These are phyloP conservation scores for Bufo gargarizans DNA, from an alignment of 2,113 vertebrate genomes.

Conservation along the genomic window DNA sequence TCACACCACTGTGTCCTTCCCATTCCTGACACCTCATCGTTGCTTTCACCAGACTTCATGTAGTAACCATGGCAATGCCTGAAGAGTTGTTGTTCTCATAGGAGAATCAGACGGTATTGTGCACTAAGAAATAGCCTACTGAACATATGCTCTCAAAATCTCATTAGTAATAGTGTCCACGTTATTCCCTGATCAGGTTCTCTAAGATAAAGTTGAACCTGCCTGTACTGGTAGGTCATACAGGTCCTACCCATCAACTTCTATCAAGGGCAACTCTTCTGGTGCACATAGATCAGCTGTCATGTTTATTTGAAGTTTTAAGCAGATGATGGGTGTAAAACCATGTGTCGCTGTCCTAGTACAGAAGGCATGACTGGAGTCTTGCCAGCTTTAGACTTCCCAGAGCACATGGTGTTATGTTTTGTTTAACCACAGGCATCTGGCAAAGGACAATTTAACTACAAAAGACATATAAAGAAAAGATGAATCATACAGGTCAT, in stretches of 20 bases:
- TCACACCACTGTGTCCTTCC: slow-evolving; percentile 48
- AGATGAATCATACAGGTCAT: slow-evolving; percentile 15
- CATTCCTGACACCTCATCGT: slow-evolving; percentile 38
- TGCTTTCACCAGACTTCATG: slow-evolving; percentile 36
- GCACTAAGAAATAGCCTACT: slow-evolving; percentile 31
- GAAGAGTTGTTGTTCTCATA: slow-evolving; percentile 37
- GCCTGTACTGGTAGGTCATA: slow-evolving; percentile 23
- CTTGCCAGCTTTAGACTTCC: slow-evolving; percentile 37
- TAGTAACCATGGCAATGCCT: slow-evolving; percentile 43
- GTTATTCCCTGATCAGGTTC: neutral
- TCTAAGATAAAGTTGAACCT: slow-evolving; percentile 7
- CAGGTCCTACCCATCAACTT: slow-evolving; percentile 32
- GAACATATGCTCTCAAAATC: slow-evolving; percentile 43
- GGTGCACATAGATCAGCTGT: slow-evolving; percentile 39
- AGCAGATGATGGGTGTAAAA: slow-evolving; percentile 44
- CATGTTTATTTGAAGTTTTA: slow-evolving; percentile 41
- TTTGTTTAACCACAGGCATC: slow-evolving; percentile 50
- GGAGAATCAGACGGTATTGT: slow-evolving; percentile 15
- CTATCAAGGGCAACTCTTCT: slow-evolving; percentile 32
- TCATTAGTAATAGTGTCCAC: slow-evolving; percentile 33
- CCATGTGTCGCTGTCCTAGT: slow-evolving; percentile 44
- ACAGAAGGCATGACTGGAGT: slow-evolving; percentile 56
- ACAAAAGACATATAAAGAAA: slow-evolving; percentile 38
- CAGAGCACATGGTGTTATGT: slow-evolving; percentile 39
- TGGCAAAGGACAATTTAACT: slow-evolving; percentile 44